Evolutionary conservation across 1,140 invertebrate species (phyloP), one percentile per base, ranked within the genome.

Genomic region (Drosophila sp.): DNA sequence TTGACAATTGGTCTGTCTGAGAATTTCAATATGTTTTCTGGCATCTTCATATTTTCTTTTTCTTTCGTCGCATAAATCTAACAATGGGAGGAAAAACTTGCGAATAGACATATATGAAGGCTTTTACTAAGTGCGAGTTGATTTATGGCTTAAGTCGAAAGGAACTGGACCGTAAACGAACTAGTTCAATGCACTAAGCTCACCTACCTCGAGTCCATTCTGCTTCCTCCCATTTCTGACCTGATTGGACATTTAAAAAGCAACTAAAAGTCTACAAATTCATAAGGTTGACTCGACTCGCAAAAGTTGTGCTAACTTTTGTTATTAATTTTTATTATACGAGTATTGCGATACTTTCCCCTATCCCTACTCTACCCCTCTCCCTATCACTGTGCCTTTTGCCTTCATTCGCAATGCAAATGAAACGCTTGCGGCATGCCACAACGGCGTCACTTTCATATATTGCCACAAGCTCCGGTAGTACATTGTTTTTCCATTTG

Each of bases 401-500:
- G 7, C 11, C 50, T n/a, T 14, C 65, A 62, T 65, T 75, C 16
- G 14, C 29, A 58, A 82, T 81, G 79, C 75, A 82, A 82, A 82
- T 82, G 71, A 75, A 82, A 75, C 62, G 79, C 79, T 70, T 74
- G 80, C 40, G 80, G 80, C 71, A 50, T 54, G 58, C 62, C 64
- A 62, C 72, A 71, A 40, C 21, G 43, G 43, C 32, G 54, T 36
- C 40, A 18, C 57, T 41, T 9, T 40, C 63, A 58, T 34, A 69
- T 70, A 74, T 61, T 73, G 70, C 73, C 70, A 16, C 69, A 62
- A 78, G 61, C 38, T 48, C 43, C 34, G 25, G 18, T 53, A 59
- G 51, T 66, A 83, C 80, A 82, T 78, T 79, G 80, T 83, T 82
- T 82, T 82, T 82, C 80, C 80, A 82, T 82, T 82, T 79, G 53